Base-by-base conservation (phyloP, 2,113 vertebrate genomes). In the Gorsachius goisagi region DNA sequence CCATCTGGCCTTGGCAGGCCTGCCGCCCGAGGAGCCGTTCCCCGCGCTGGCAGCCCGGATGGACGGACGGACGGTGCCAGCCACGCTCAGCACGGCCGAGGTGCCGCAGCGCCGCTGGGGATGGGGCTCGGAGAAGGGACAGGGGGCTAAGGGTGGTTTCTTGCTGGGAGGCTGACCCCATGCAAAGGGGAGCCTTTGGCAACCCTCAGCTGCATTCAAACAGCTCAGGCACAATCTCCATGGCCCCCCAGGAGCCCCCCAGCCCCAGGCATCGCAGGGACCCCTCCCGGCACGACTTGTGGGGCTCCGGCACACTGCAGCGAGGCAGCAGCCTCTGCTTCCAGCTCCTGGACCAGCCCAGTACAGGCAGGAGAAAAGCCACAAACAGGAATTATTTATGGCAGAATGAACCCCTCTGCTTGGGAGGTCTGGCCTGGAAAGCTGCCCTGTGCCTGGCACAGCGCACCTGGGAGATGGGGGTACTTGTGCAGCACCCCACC, bases 1-100 rank as follows among this genome's bases (percentile, higher is more conserved):
- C 98, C 99, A 99, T 99, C 99, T 99, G 99, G 98, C 98, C 97
- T 89, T 93, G 98, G 98, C 98, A 97, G 96, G 88, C 95, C 95
- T 75, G 95, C 95, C 92, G 74, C 85, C 87, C 71, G 58, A 58
- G 81, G 93, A 90, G 28, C 96, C 89, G 15, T 87, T 90, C 93
- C 95, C 96, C 1, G 21, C 21, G 19, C 81, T 45, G 69, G 68
- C 94, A 85, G 97, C 89, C 41, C 12, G 79, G 79, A 24, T 1
- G 37, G 84, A 62, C 10, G 68, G 35, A 62, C 9, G 59, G 35
- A 53, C 11, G 26, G 53, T 53, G 88, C 92, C 95, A 94, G 90
- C 95, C 75, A 45, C 26, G 58, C 83, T 85, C 33, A 9, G 82
- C 58, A 35, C 12, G 21, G 91, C 71, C 26, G 0, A 62, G 78